A percentile compares a stretch with the other conserved stretches of the same genome.
Conservation (phyloP, 2,113 vertebrate genomes). For the Porphyrio hochstetteri region DNA sequence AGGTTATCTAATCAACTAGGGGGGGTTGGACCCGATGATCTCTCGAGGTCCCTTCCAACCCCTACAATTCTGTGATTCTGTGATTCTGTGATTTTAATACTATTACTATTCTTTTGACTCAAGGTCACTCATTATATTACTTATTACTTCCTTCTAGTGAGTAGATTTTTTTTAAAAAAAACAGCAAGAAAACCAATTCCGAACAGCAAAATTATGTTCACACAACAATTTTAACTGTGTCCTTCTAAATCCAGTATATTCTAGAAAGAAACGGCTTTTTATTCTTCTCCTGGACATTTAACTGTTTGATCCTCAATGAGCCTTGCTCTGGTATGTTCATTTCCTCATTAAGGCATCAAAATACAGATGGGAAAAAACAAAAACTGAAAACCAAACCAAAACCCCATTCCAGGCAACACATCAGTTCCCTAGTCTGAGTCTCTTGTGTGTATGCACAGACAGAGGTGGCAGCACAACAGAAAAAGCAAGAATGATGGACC, state of each 20-base stretch:
- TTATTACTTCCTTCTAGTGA: neutral
- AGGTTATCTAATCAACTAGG: neutral
- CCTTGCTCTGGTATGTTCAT: neutral
- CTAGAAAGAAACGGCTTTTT: neutral
- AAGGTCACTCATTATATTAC: neutral
- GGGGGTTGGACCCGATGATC: no score
- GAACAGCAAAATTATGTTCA: neutral
- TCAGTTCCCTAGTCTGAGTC: neutral
- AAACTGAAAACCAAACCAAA: neutral
- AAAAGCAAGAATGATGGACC: fast-evolving
- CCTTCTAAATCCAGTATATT: neutral
- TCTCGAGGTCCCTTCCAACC: no score
- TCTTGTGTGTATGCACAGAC: neutral
- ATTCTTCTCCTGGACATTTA: neutral
- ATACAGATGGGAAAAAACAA: neutral
- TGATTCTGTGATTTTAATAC: no score
- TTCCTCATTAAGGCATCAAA: neutral
- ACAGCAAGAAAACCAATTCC: neutral
- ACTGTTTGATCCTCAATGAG: neutral
- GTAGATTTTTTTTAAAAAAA: neutral
- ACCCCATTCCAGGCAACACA: neutral
- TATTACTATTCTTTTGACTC: neutral
- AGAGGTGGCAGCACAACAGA: neutral
- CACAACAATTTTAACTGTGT: neutral
- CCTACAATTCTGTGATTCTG: no score